Evolutionary conservation across 2,797 vertebrate genomes (phyloP), one percentile per base, ranked within the genome.

Genomic region (Antennarius maculatus): DNA sequence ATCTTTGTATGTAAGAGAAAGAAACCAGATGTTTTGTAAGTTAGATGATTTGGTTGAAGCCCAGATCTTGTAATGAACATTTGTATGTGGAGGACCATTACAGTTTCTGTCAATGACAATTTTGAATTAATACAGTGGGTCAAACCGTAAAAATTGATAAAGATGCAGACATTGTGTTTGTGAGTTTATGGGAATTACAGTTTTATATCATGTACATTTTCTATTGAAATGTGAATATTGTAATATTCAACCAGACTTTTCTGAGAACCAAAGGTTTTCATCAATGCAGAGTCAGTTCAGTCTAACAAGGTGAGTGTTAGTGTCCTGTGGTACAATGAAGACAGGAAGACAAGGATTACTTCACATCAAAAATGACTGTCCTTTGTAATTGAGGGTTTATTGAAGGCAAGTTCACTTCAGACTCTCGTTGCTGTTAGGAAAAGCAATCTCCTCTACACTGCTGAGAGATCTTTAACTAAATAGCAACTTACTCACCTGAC

Each of bases 221-320:
- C 31, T 69, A 74, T 79, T 41, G 54, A 83, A 52, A 83, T 83
- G 81, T 23, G 64, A 66, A 69, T 81, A 76, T 88, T 89, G 74
- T 88, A 88, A 90, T 88, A 84, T 79, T 86, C 82, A 88, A 83
- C 74, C 82, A 87, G 76, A 87, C 87, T 84, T 86, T 84, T 89
- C 87, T 76, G 80, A 90, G 82, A 71, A 81, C 79, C 82, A 74
- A 80, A 87, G 81, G 79, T 81, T 81, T 86, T 83, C 67, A 81
- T 74, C 66, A 62, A 71, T 51, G 65, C 71, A 79, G 74, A 86
- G 71, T 82, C 67, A 76, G 74, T 79, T 85, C 76, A 17, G 70
- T 54, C 10, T 84, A 91, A 89, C 84, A 82, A 88, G 85, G 80
- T 73, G 79, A 81, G 52, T 65, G 29, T 54, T 48, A 37, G 65